Conservation (phyloP, 2,888 invertebrate species). For the Apamea crenata region DNA sequence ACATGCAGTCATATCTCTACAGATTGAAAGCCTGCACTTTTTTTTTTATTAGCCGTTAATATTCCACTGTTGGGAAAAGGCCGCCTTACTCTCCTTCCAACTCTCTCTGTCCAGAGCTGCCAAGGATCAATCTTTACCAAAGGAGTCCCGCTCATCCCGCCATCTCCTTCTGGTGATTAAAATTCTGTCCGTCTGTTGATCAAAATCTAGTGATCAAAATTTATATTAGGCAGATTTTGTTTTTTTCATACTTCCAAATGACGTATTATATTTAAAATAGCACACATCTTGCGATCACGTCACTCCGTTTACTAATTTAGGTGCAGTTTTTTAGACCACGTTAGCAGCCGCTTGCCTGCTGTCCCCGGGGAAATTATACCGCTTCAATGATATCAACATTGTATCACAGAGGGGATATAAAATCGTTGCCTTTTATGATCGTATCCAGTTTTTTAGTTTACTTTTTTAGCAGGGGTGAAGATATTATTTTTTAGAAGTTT, state of each 20-base stretch:
- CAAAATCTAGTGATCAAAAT: too few species aligned
- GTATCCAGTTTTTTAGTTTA: constrained; percentile 4
- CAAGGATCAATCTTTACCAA: too few species aligned
- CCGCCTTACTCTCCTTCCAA: too few species aligned
- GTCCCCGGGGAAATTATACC: constrained; percentile 58
- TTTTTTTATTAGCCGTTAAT: too few species aligned
- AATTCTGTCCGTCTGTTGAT: too few species aligned
- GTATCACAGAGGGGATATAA: constrained; percentile 19
- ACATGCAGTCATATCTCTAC: too few species aligned
- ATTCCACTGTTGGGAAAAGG: too few species aligned
- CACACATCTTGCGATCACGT: background rate
- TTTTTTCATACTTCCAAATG: background rate
- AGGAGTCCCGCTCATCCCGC: too few species aligned
- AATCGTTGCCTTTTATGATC: constrained; percentile 20
- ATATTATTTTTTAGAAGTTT: background rate
- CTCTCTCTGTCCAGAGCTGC: too few species aligned
- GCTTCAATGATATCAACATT: constrained; percentile 44
- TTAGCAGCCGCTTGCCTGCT: constrained; percentile 7
- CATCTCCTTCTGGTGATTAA: too few species aligned
- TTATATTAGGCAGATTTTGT: too few species aligned
- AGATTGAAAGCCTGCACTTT: too few species aligned
- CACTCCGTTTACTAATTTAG: constrained; percentile 41
- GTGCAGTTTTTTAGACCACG: constrained; percentile 54
- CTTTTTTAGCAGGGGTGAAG: background rate
- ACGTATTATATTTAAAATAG: background rate